Base-by-base conservation (phyloP, 1,140 invertebrate genomes). In the Habropoda laboriosa region DNA sequence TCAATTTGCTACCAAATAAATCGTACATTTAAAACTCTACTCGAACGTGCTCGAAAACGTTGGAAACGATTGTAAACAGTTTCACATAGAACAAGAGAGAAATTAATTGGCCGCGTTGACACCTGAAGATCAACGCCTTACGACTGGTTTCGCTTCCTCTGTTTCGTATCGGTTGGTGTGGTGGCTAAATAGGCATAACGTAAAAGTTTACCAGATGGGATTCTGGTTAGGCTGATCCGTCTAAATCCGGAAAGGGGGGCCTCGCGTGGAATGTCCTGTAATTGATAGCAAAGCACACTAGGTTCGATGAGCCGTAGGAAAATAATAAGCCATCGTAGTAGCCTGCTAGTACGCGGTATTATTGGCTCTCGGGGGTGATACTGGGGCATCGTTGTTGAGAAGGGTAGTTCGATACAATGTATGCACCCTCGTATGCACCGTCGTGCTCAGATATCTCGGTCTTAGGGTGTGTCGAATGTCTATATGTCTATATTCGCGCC, bases 161-260 rank as follows among this genome's bases (percentile, higher is more conserved):
- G 2, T 16, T 10, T 32, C n/a, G 16, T 72, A 42, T 30, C n/a
- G 60, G 77, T 71, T 60, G 55, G 38, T 55, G 71, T 53, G 83
- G 80, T 85, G 84, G 49, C 79, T 82, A 75, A 86, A 75, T 75
- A 58, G 83, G 73, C 79, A 83, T 79, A 85, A 79, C 86, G 72
- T 53, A 64, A 84, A 88, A 90, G 83, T 87, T 89, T 87, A 90
- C 82, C 90, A 91, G 90, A 91, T 91, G 91, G 90, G 90, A 91
- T 90, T 91, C 88, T 83, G 90, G 88, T 91, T 86, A 88, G 87
- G 84, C 88, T 91, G 89, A 91, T 91, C 90, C 90, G 68, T 86
- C 83, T 88, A 91, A 91, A 86, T 87, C 89, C 84, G 71, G 74
- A 24, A 27, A 66, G 73, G 82, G 51, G 87, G 76, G 81, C 53